Percentiles rank a stretch among this genome's conserved stretches.
These are phyloP conservation scores for Epinotia bilunana DNA, from an alignment of 2,888 invertebrate genomes.

Conservation along the genomic window DNA sequence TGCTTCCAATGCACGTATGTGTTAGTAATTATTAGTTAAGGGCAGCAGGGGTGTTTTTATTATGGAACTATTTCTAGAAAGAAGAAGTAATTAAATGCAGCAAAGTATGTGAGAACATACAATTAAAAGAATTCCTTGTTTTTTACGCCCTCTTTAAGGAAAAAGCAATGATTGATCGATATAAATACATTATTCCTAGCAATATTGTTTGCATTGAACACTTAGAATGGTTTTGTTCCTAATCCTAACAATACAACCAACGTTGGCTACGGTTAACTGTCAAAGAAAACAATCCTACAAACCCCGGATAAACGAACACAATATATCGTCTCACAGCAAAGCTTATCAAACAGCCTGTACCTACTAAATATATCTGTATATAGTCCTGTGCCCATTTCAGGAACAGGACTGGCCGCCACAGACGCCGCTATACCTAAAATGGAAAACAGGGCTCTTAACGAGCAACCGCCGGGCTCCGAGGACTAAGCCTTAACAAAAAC, in stretches of 20 bases:
- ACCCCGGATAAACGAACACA: neutral
- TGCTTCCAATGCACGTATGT: slow-evolving; percentile 10
- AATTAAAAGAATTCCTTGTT: neutral
- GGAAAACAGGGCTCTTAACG: slow-evolving; percentile 69
- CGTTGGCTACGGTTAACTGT: neutral
- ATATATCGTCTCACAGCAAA: slow-evolving; percentile 3
- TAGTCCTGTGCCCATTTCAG: slow-evolving; percentile 61
- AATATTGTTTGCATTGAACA: neutral
- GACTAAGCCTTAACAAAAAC: slow-evolving; percentile 54
- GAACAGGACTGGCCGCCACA: slow-evolving; percentile 54
- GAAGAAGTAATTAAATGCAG: neutral
- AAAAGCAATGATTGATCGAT: neutral
- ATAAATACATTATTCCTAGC: neutral
- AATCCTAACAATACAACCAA: neutral
- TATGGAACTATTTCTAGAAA: slow-evolving; percentile 12
- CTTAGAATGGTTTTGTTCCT: neutral
- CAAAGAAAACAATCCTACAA: neutral
- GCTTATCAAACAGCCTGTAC: slow-evolving; percentile 31
- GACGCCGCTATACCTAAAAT: slow-evolving; percentile 67
- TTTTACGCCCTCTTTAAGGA: neutral
- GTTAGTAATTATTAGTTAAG: neutral
- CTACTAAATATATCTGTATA: slow-evolving; percentile 52
- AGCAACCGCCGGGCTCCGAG: slow-evolving; percentile 58
- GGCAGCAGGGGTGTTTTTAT: slow-evolving; percentile 6
- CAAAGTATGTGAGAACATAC: neutral